Conservation (phyloP, 92 coral and sea anemone genomes). For the Parazoanthus swiftii region DNA sequence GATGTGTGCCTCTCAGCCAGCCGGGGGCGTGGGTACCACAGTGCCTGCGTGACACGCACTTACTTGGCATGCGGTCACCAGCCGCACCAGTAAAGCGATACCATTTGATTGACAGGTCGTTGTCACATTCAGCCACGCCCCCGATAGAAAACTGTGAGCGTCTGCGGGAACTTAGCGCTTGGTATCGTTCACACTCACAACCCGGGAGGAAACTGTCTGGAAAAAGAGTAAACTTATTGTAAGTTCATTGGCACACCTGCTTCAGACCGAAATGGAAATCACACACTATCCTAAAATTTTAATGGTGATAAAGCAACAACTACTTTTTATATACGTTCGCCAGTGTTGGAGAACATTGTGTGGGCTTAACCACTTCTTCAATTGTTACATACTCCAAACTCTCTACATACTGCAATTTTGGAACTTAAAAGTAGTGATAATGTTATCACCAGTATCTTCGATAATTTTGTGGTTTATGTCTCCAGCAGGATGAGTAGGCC, state of each 20-base stretch:
- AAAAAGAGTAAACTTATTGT: neutral
- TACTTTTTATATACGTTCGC: neutral
- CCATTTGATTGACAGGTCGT: conserved; percentile 38
- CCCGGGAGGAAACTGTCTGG: neutral
- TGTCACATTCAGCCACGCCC: conserved; percentile 44
- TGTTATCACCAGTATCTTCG: too few species aligned
- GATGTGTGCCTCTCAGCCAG: conserved; percentile 59
- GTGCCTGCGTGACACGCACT: conserved; percentile 42
- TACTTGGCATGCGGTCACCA: conserved; percentile 53
- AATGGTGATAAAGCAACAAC: neutral
- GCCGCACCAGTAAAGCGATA: conserved; percentile 58
- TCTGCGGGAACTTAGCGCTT: conserved; percentile 3
- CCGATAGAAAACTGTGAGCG: conserved; percentile 15
- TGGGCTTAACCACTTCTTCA: too few species aligned
- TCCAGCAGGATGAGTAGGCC: too few species aligned
- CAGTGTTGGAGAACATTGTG: neutral
- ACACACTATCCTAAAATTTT: neutral
- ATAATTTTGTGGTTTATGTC: too few species aligned
- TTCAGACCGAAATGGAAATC: too few species aligned
- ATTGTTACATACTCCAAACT: too few species aligned
- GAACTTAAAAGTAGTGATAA: too few species aligned
- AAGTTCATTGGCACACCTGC: too few species aligned
- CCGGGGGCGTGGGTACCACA: conserved; percentile 71
- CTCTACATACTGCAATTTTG: too few species aligned
- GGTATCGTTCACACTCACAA: neutral